Base-by-base conservation (phyloP, 2,888 invertebrate species). In the Phengaris alcon region DNA sequence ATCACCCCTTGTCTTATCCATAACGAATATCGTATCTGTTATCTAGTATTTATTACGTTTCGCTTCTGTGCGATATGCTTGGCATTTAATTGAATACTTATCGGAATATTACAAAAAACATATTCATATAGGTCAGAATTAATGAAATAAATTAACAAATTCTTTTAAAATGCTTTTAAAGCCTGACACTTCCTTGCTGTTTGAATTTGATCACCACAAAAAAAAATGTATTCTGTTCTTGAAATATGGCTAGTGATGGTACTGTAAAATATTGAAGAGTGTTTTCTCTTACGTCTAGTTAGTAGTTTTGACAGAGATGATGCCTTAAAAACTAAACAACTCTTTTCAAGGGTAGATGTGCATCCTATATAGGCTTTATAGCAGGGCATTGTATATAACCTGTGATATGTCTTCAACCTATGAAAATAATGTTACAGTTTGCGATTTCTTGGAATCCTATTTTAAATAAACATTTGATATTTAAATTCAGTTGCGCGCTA, bases 391-490 rank as follows among this genome's bases (percentile, higher is more conserved):
- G 48, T 8, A 48, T 48, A 48, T 48, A 52, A 12, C n/a, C n/a
- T n/a, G n/a, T n/a, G 52, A 12, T 52, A 52, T 52, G 4, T 13
- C 64, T 13, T 64, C 64, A 64, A 64, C 35, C 35, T 44, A 64
- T 35, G 64, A 64, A 10, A 35, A 44, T 44, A 64, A 35, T 35
- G 64, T 44, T 64, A 64, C 64, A 64, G 64, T 64, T 64, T 12
- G 64, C 12, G 64, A 12, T 57, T 51, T 59, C 75, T 52, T 48
- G 55, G 68, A 75, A 57, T 51, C 69, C 75, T 76, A 75, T 74
- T 76, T 76, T 77, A 77, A 75, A 76, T 75, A 77, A 76, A 76
- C 75, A 75, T 77, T 76, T 74, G 75, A 77, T 77, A 75, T 75
- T 78, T 76, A 78, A 77, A 78, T 76, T 74, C 35, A 64, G 35